Base-by-base conservation (phyloP, 2,888 invertebrate genomes). In the Lathronympha strigana region DNA sequence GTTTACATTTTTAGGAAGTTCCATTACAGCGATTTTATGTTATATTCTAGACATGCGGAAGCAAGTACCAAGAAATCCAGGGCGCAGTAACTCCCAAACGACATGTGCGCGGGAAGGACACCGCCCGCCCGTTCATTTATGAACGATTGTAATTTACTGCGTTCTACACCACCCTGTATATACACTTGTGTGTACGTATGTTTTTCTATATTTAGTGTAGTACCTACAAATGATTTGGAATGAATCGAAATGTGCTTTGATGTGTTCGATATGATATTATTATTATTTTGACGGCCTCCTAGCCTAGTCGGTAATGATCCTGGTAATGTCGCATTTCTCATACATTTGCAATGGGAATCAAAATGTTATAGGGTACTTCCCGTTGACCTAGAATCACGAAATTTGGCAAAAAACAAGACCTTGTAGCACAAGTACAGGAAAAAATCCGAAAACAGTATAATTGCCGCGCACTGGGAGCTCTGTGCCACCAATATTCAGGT, bases 61-160 rank as follows among this genome's bases (percentile, higher is more conserved):
- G 49, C 47, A 66, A 86, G 81, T 82, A 87, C 79, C 86, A 86
- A 87, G 68, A 75, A 11, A 1, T 1, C 5, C 47, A 5, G 19
- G 21, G 69, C 72, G 60, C 50, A 28, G 57, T 67, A 40, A 23
- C 67, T 66, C 67, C 70, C 71, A 55, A 71, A 78, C 82, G 82
- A 87, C 87, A 88, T 88, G 87, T 89, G 87, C 85, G 81, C 73
- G 69, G 75, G 79, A 82, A 72, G 84, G 85, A 84, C 87, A 83
- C 82, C 70, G 80, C 69, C 64, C 67, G 71, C 76, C 82, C 83
- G 81, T 86, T 89, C 87, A 87, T 88, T 89, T 88, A 79, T 81
- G 77, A 84, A 81, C 86, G 87, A 83, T 86, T 87, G 86, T 88
- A 87, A 90, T 87, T 86, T 82, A 64, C 66, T 75, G 31, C 43